These are phyloP conservation scores for Chascanopsetta lugubris DNA, from an alignment of 2,113 vertebrate species.

Conservation along the genomic window DNA sequence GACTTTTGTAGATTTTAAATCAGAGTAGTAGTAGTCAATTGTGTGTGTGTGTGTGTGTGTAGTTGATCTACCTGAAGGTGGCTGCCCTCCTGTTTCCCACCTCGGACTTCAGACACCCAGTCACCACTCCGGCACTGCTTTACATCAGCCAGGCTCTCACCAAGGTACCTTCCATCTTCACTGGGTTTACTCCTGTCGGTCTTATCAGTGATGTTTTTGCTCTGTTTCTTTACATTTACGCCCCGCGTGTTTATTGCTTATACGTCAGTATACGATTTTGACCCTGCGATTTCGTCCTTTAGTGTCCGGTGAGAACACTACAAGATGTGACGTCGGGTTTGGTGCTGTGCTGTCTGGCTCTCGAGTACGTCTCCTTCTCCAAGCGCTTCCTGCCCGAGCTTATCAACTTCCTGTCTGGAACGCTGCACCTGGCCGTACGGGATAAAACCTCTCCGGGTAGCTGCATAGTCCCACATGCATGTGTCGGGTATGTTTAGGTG, in stretches of 20 bases:
- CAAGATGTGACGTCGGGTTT: constrained; percentile 86
- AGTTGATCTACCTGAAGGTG: constrained; percentile 94
- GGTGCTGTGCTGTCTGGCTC: constrained; percentile 86
- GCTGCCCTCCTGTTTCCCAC: constrained; percentile 88
- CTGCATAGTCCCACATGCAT: neutral
- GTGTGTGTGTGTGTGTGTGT: constrained; percentile 11
- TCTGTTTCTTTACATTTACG: neutral
- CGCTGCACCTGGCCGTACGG: constrained; percentile 86
- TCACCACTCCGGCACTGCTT: constrained; percentile 89
- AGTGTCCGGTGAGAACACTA: constrained; percentile 87
- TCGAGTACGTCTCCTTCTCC: constrained; percentile 90
- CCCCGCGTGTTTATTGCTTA: neutral
- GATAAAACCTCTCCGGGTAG: constrained; percentile 80
- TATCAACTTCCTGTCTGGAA: constrained; percentile 88
- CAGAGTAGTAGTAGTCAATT: too few relatives aligned
- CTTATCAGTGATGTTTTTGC: neutral
- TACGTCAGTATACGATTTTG: neutral
- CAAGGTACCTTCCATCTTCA: constrained; percentile 80
- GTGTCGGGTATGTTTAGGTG: neutral
- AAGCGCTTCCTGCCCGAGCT: constrained; percentile 92
- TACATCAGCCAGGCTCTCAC: constrained; percentile 92
- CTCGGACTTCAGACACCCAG: constrained; percentile 94
- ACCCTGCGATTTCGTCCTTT: neutral
- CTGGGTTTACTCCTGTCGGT: neutral
- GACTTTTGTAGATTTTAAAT: too few relatives aligned